Percentiles rank a stretch among this genome's conserved stretches.
These are phyloP conservation scores for Mallateleia sp. DNA, from an alignment of 2,888 invertebrate genomes.

Conservation along the genomic window DNA sequence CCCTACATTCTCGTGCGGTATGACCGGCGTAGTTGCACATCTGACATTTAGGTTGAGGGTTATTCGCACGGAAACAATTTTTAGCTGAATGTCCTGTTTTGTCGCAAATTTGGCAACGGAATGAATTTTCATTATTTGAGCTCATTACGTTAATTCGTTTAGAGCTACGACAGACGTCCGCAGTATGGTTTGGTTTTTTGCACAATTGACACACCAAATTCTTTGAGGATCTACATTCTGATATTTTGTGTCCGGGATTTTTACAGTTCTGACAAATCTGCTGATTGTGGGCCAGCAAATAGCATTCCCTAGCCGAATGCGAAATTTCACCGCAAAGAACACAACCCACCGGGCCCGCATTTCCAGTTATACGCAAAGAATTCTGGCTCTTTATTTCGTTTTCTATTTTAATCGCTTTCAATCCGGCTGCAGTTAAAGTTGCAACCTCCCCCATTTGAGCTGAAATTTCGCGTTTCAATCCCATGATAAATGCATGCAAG, in stretches of 20 bases:
- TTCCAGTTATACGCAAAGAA: background rate
- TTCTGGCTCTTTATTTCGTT: background rate
- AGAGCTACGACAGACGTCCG: too few relatives aligned
- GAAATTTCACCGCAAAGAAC: background rate
- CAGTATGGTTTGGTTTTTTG: too few relatives aligned
- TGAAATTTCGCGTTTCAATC: too few relatives aligned
- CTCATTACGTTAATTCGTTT: too few relatives aligned
- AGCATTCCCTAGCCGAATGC: background rate
- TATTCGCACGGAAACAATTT: background rate
- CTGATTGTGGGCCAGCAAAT: background rate
- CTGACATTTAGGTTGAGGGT: background rate
- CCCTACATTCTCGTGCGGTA: background rate
- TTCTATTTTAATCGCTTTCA: background rate
- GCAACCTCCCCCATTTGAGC: too few relatives aligned
- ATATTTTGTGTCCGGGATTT: constrained; percentile 1
- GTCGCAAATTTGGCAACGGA: constrained; percentile 16
- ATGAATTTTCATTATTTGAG: too few relatives aligned
- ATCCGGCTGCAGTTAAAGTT: background rate
- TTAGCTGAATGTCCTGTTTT: constrained; percentile 12
- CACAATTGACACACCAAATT: too few relatives aligned
- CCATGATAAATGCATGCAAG: too few relatives aligned
- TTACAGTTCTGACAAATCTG: background rate
- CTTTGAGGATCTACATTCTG: background rate
- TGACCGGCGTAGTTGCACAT: background rate
- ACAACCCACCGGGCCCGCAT: background rate